phyloP scores from a whole-genome alignment of 2,888 invertebrate species.

The Athalia cordata region DNA sequence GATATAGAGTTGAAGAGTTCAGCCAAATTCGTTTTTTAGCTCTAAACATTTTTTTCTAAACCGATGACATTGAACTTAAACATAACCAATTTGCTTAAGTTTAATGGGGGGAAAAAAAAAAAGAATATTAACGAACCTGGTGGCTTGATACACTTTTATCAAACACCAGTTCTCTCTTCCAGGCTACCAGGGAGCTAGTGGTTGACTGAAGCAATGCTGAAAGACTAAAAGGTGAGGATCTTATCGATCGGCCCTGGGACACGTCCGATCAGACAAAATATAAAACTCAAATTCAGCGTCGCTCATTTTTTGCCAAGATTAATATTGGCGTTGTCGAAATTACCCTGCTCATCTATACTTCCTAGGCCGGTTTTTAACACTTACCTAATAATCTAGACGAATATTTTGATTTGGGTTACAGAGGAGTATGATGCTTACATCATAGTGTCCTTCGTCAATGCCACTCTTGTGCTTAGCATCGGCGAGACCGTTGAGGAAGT shows the following conservation, averaged over 20 bases:
- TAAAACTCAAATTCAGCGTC: neutral
- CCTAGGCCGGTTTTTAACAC: neutral
- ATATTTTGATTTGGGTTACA: slow-evolving; percentile 81
- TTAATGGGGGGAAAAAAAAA: slow-evolving; percentile 75
- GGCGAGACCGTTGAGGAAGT: slow-evolving; percentile 99
- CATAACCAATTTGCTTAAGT: slow-evolving; percentile 73
- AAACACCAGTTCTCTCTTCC: slow-evolving; percentile 96
- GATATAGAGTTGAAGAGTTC: too few relatives aligned
- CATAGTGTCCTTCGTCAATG: slow-evolving; percentile 99
- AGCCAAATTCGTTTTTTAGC: slow-evolving; percentile 2
- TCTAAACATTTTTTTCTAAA: slow-evolving; percentile 2
- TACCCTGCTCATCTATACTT: neutral
- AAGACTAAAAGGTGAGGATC: slow-evolving; percentile 68
- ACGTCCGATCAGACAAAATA: slow-evolving; percentile 46
- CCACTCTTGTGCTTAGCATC: slow-evolving; percentile 98
- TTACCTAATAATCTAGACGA: slow-evolving; percentile 53
- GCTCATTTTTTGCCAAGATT: neutral
- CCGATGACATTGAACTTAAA: slow-evolving; percentile 77
- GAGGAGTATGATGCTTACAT: slow-evolving; percentile 99
- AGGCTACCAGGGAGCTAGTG: slow-evolving; percentile 76
- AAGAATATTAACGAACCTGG: slow-evolving; percentile 76
- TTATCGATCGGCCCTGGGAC: slow-evolving; percentile 54
- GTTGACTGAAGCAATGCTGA: slow-evolving; percentile 69
- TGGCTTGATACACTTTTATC: slow-evolving; percentile 79
- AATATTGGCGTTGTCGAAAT: slow-evolving; percentile 4